A percentile compares a stretch with the other conserved stretches of the same genome.
These are phyloP conservation scores for Tipula vernalis DNA, from an alignment of 2,888 invertebrate species.

Conservation along the genomic window DNA sequence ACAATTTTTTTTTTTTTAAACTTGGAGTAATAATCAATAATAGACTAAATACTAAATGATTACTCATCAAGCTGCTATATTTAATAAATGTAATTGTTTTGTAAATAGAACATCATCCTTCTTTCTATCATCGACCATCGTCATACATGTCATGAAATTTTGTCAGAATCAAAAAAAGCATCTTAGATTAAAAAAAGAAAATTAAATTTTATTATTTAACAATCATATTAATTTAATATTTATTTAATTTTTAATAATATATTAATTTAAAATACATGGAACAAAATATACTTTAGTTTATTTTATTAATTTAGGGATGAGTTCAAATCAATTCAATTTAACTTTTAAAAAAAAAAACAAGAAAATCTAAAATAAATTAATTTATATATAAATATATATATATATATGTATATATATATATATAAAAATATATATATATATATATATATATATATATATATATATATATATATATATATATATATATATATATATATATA, in stretches of 20 bases:
- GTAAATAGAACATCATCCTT: neutral
- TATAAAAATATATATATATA: neutral
- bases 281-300: neutral
- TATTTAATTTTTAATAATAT: neutral
- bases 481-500: neutral
- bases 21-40: neutral
- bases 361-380: neutral
- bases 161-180: neutral
- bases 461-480: neutral
- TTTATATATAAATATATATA: neutral
- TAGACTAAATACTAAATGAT: neutral
- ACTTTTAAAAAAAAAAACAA: neutral
- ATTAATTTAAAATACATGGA: neutral
- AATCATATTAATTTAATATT: neutral
- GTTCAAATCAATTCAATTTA: neutral
- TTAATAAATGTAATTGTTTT: neutral
- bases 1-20: neutral
- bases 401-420: neutral
- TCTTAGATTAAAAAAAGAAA: neutral
- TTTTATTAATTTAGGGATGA: neutral
- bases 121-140: neutral
- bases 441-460: neutral
- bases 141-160: neutral
- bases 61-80: neutral
- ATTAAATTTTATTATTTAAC: neutral